A percentile compares a stretch with the other conserved stretches of the same genome.
Conservation (phyloP, 2,113 vertebrate species). For the Ifrita kowaldi region DNA sequence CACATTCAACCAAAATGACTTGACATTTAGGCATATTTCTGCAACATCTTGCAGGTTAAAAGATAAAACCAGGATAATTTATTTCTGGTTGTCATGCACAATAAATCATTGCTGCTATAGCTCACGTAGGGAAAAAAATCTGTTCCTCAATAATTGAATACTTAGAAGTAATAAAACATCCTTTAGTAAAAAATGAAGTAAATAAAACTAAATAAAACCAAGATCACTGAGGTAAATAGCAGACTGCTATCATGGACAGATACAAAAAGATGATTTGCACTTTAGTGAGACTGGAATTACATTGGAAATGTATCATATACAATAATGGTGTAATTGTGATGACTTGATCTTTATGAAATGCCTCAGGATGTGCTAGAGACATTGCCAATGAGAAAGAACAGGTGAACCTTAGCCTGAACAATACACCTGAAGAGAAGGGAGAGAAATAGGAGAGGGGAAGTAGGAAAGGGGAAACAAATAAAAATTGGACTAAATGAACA, state of each 20-base stretch:
- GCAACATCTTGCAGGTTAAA: background rate
- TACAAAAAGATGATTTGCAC: background rate
- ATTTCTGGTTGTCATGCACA: background rate
- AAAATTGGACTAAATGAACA: background rate
- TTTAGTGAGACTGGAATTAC: background rate
- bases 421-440: background rate
- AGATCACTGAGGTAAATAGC: background rate
- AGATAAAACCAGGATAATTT: background rate
- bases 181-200: background rate
- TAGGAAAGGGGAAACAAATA: background rate
- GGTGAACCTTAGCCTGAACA: background rate
- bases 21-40: constrained; percentile 9
- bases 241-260: background rate
- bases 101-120: background rate
- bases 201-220: background rate
- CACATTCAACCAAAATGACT: background rate
- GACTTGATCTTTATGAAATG: background rate
- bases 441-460: background rate
- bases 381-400: background rate
- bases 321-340: background rate
- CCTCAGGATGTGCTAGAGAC: background rate
- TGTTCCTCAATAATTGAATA: background rate
- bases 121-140: background rate
- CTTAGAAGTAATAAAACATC: background rate
- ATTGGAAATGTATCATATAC: background rate